Evolutionary conservation across 2,113 vertebrate species (phyloP).

Genomic region (Colius striatus): DNA sequence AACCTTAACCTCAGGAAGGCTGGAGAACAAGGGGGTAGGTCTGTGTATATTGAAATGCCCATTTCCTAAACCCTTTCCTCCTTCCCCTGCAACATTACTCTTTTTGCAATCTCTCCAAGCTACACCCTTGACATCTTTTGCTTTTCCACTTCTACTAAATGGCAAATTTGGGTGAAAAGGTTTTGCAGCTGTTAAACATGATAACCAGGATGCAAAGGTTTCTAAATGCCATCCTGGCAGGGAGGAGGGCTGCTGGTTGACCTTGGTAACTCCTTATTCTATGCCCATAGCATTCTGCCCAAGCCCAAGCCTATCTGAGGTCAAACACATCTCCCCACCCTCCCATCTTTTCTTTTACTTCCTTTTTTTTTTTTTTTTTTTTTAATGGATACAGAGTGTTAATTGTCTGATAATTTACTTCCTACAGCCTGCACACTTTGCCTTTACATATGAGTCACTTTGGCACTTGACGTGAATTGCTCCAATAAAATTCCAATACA

Average conservation of each 20-base stretch:
- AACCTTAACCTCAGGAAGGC: neutral
- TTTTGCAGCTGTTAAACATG: neutral
- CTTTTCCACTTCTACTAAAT: neutral
- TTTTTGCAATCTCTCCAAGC: neutral
- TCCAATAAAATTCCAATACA: neutral
- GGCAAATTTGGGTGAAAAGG: neutral
- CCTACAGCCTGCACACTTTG: neutral
- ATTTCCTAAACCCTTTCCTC: neutral
- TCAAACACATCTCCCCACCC: neutral
- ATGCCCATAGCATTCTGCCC: neutral
- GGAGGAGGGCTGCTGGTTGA: neutral
- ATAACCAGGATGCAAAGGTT: neutral
- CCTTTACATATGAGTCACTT: neutral
- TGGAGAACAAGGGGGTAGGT: neutral
- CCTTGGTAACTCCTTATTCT: neutral
- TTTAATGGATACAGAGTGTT: neutral
- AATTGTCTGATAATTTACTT: slow-evolving; percentile 15
- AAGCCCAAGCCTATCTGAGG: neutral
- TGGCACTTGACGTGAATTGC: neutral
- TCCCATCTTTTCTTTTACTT: neutral
- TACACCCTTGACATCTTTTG: neutral
- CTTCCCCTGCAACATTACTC: neutral
- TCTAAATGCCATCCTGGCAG: neutral
- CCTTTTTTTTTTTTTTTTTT: slow-evolving; percentile 39
- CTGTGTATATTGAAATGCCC: neutral